Evolutionary conservation across 30 jellyfish, hydroid and myxozoan genomes (phyloP).

Genomic region (Hydra vulgaris): DNA sequence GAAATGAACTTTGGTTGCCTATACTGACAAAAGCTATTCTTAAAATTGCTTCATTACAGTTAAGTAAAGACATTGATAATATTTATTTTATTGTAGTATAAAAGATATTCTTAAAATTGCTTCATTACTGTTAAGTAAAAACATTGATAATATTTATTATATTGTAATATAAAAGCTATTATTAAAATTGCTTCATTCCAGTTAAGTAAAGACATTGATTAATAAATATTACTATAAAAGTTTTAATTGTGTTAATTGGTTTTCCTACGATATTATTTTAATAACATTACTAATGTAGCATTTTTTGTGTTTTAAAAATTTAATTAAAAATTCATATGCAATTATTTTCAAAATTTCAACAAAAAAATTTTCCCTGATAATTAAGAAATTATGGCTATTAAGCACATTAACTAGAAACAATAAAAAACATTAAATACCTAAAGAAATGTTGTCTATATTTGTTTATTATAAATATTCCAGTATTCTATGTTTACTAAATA

Average conservation of each 20-base stretch:
- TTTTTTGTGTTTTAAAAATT: not conserved
- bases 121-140: constrained; percentile 64
- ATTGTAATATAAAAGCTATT: constrained; percentile 48
- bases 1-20: constrained; percentile 79
- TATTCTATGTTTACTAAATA: no score
- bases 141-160: not conserved
- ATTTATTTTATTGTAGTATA: not conserved
- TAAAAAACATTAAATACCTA: no score
- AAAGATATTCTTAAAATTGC: constrained; percentile 85
- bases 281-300: not conserved
- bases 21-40: constrained; percentile 68
- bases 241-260: no score
- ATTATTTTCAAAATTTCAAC: not conserved
- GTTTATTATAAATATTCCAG: no score
- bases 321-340: not conserved
- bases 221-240: no score
- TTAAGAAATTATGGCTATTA: no score
- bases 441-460: no score
- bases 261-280: no score
- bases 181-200: constrained; percentile 87
- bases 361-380: not conserved
- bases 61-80: constrained; percentile 2
- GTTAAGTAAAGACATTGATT: constrained; percentile 29
- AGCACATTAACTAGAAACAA: no score
- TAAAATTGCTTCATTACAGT: constrained; percentile 92